phyloP scores from a whole-genome alignment of 1,140 invertebrate species.

The Berghia stephanieae region DNA sequence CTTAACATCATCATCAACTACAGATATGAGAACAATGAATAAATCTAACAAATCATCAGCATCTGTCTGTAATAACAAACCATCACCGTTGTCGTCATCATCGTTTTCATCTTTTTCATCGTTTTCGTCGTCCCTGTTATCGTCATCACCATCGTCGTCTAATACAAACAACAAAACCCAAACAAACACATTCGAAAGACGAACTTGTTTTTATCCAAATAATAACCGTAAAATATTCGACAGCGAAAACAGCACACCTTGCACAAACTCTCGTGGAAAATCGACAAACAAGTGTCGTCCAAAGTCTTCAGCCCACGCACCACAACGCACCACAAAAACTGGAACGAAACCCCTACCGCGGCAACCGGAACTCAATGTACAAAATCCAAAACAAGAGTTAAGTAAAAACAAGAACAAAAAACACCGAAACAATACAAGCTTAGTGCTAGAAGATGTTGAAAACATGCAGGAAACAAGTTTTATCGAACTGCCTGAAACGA shows the following conservation, averaged over 20 bases:
- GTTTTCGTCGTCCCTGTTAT: neutral
- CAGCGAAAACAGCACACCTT: neutral
- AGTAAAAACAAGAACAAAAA: too few species aligned
- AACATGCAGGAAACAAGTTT: too few species aligned
- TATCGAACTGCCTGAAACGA: too few species aligned
- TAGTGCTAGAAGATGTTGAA: too few species aligned
- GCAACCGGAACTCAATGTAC: too few species aligned
- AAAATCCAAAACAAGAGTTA: too few species aligned
- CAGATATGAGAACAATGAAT: slow-evolving; percentile 9
- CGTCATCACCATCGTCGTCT: neutral
- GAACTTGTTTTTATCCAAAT: too few species aligned
- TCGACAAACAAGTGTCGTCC: neutral
- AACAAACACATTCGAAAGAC: too few species aligned
- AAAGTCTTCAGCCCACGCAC: neutral
- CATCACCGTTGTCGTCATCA: neutral
- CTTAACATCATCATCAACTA: too few species aligned
- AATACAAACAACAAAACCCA: too few species aligned
- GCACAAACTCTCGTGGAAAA: neutral
- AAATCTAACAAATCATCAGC: neutral
- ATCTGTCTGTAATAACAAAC: neutral
- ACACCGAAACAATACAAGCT: too few species aligned
- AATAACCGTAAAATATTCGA: neutral
- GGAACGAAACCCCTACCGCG: too few species aligned
- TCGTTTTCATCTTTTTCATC: neutral
- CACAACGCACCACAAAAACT: neutral